Base-by-base conservation (phyloP, 2,797 vertebrate species). In the Brachyalestes nurse region DNA sequence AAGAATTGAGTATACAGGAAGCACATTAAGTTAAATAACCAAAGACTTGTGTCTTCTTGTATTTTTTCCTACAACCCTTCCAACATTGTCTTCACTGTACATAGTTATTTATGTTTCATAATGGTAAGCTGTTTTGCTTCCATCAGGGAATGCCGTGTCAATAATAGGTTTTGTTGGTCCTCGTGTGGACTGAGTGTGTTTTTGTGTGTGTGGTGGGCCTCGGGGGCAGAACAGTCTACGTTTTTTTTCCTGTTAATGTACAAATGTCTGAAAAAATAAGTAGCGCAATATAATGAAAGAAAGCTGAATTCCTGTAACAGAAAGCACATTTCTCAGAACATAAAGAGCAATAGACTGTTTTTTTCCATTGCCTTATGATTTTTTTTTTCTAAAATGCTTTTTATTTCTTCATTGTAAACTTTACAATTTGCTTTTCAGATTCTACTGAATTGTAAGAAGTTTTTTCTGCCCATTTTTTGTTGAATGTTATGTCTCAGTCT, bases 41-140 rank as follows among this genome's bases (percentile, higher is more conserved):
- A 79, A 79, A 72, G 77, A 72, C 19, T 45, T 34, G 55, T 78
- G 4, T 38, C n/a, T n/a, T n/a, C n/a, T n/a, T n/a, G 21, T 45
- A 38, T n/a, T n/a, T n/a, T 8, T 60, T 73, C 42, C 9, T 16
- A 51, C 21, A 6, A 5, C 12, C 21, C 13, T 14, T 47, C 21
- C 25, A 70, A 12, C 65, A 45, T 67, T 25, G 47, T 70, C 42
- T 70, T 51, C 14, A 21, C 28, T 62, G 34, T 71, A 72, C 34
- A 28, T 21, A 13, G 17, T 13, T 61, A 62, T 78, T 61, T 71
- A 34, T 19, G 40, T 64, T 72, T 23, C 4, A 38, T 55, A n/a
- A 19, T 1, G 47, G 21, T n/a, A 16, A 25, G 34, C 1, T 5
- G 51, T 71, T 51, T 23, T 51, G 42, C 55, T 71, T 38, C 57